These are phyloP conservation scores for Gavia stellata DNA, from an alignment of 2,113 vertebrate genomes.

Conservation along the genomic window DNA sequence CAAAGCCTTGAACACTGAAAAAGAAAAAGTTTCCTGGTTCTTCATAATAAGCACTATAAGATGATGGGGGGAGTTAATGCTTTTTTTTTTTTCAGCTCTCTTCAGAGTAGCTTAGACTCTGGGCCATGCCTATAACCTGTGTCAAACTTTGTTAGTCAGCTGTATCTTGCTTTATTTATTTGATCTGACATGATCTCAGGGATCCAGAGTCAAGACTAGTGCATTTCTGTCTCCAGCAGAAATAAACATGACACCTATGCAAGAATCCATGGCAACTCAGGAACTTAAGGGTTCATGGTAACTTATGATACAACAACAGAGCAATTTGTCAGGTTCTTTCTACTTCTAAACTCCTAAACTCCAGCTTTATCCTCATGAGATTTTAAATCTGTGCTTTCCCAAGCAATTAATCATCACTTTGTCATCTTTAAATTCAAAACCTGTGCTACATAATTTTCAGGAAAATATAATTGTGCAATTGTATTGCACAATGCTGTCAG, in stretches of 20 bases:
- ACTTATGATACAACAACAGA: background rate
- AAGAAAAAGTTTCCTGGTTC: background rate
- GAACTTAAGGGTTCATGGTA: background rate
- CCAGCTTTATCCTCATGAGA: background rate
- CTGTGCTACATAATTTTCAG: background rate
- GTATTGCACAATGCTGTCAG: background rate
- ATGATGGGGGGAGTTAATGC: background rate
- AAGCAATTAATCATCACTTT: background rate
- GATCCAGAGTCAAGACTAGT: background rate
- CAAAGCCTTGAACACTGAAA: background rate
- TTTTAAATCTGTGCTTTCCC: background rate
- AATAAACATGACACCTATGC: conserved; percentile 29
- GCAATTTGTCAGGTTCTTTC: background rate
- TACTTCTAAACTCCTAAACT: background rate
- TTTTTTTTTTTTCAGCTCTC: background rate
- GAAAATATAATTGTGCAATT: background rate
- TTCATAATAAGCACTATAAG: background rate
- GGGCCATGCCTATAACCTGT: background rate
- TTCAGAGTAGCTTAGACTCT: background rate
- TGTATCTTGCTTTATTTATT: background rate
- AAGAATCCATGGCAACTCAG: conserved; percentile 10
- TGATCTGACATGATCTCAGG: background rate
- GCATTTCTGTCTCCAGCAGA: background rate
- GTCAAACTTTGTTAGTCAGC: background rate
- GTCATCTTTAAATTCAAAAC: conserved; percentile 1